Percentiles rank a stretch among this genome's conserved stretches.
Conservation (phyloP, 2,797 vertebrate species). For the Chelidonichthys spinosus region DNA sequence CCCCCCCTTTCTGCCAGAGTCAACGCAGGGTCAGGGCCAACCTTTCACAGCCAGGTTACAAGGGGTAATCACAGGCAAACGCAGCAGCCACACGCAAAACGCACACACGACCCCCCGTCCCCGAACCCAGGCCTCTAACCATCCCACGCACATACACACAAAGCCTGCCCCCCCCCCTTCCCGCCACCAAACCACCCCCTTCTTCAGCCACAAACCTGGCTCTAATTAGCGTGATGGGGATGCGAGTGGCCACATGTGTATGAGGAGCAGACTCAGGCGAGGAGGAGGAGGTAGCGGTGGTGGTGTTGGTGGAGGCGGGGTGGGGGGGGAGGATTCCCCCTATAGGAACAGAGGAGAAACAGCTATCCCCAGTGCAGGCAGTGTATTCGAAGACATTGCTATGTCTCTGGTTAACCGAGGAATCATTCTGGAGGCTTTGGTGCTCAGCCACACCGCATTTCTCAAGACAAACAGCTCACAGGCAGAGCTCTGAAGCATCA, state of each 20-base stretch:
- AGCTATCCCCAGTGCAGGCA: constrained; percentile 64
- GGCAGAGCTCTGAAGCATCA: constrained; percentile 47
- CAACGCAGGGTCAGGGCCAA: constrained; percentile 84
- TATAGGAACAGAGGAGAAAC: constrained; percentile 67
- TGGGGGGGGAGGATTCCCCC: constrained; percentile 53
- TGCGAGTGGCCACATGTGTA: constrained; percentile 80
- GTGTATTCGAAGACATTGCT: constrained; percentile 67
- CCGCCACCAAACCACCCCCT: constrained; percentile 42
- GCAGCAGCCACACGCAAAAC: constrained; percentile 86
- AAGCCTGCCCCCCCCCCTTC: constrained; percentile 4
- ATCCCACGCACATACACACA: constrained; percentile 43
- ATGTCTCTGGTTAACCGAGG: constrained; percentile 77
- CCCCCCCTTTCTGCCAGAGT: constrained; percentile 69
- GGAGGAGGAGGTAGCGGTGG: constrained; percentile 29
- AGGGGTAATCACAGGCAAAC: constrained; percentile 86
- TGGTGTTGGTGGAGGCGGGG: constrained; percentile 30
- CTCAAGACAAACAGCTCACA: constrained; percentile 75
- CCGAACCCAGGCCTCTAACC: constrained; percentile 6
- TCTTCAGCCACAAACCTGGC: constrained; percentile 81
- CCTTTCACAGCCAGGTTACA: constrained; percentile 86
- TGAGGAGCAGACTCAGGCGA: constrained; percentile 65
- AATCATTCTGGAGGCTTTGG: constrained; percentile 73
- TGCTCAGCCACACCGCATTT: constrained; percentile 72
- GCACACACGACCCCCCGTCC: constrained; percentile 62
- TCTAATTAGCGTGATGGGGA: constrained; percentile 85